Evolutionary conservation across 2,888 invertebrate species (phyloP), one percentile per base, ranked within the genome.

Genomic region (Onthophagus sagittarius): DNA sequence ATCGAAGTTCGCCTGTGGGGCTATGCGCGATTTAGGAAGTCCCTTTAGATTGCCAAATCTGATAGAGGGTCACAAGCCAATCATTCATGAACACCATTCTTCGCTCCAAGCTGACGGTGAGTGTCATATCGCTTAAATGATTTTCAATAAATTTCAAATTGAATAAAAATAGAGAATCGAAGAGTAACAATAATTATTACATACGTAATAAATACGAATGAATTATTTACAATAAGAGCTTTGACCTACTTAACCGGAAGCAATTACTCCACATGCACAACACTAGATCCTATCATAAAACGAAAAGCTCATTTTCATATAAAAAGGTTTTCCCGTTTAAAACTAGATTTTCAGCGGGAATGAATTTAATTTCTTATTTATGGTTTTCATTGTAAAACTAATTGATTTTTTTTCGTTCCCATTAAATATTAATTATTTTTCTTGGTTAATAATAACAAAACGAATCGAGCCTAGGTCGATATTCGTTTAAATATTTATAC

Each of bases 21-120:
- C 88, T 77, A 86, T 91, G 82, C 90, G 90, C 87, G 90, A 91
- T 83, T 84, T 87, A 80, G 86, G 86, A 81, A 86, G 86, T 86
- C 84, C 86, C 79, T 53, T 53, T 53, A 89, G 88, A 80, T 87
- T 90, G 80, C 88, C 90, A 82, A 88, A 89, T 79, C 86, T 89
- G 83, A 86, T 77, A 71, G 78, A 77, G 78, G 79, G 78, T 71
- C 73, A 77, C 75, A 77, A 79, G 79, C 78, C 79, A 76, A 74
- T 79, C 79, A 80, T 80, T 79, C 79, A 80, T 80, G 80, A 78
- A 78, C 80, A 80, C 79, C 80, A 80, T 78, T 79, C 77, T 78
- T 77, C 78, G 77, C 79, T 80, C 79, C 78, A 79, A 77, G 77
- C 79, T 79, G 79, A 79, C 80, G 80, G 80, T 80, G 75, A 78